Evolutionary conservation across 2,888 invertebrate genomes (phyloP), one percentile per base, ranked within the genome.

Genomic region (Spicauda simplicius): DNA sequence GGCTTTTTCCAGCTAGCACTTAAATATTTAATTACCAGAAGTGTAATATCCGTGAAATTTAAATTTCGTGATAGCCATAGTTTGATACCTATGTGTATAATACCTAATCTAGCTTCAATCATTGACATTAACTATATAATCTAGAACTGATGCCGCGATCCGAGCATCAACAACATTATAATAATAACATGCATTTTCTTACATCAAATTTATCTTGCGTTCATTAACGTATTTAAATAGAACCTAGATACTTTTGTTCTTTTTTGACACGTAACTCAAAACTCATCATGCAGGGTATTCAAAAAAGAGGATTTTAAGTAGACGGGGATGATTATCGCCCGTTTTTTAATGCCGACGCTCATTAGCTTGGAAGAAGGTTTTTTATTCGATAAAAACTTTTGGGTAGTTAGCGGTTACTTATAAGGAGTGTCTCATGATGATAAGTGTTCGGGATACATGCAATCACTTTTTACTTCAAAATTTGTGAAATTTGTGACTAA

Each of bases 271-370:
- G 75, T 80, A 81, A 83, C 76, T 80, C 80, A 74, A 80, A 82
- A 77, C 77, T 80, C 80, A 80, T 79, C 78, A 74, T 68, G 64
- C 69, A 20, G 79, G 77, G 73, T 80, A 84, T 87, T 83, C 79
- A 80, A 88, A 88, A 87, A 85, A 87, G 77, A 77, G 84, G 72
- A 74, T 76, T 69, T 68, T 77, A 81, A 79, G 73, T 63, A 68
- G 72, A 69, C 71, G 75, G 75, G 81, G 74, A 78, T 83, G 82
- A 86, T 90, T 87, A 89, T 86, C 87, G 82, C 86, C 78, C 79
- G 76, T 80, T 78, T 77, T 80, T 80, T 87, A 85, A 85, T 81
- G 78, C 77, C 75, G 60, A 72, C 77, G 71, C 82, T 84, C 82
- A 83, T 86, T 85, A 87, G 64, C 19, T 56, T 66, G 48, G 55